Percentiles rank a stretch among this genome's conserved stretches.
Evolutionary conservation across 2,797 vertebrate genomes (phyloP).

Genomic region (Hyperoplus immaculatus): DNA sequence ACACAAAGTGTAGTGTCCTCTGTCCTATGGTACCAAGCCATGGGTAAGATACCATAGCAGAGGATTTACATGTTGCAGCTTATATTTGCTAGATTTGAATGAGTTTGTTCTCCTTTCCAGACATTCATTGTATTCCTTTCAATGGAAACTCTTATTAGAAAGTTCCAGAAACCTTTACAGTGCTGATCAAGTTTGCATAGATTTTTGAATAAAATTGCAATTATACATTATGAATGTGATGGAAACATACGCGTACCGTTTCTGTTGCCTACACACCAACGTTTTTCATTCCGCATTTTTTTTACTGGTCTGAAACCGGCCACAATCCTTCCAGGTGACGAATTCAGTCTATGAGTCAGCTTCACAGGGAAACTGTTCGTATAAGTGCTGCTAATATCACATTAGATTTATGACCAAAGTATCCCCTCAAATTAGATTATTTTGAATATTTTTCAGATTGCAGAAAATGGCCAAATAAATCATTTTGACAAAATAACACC

Average conservation of each 20-base stretch:
- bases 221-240: neutral
- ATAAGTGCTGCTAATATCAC: neutral
- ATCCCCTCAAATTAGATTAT: neutral
- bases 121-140: neutral
- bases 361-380: neutral
- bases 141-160: constrained; percentile 1
- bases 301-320: neutral
- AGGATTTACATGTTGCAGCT: neutral
- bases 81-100: neutral
- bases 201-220: neutral
- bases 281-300: neutral
- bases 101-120: neutral
- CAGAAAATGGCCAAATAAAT: neutral
- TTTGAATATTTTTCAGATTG: neutral
- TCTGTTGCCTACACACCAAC: too few relatives aligned
- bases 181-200: constrained; percentile 1
- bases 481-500: neutral
- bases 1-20: neutral
- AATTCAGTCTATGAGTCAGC: neutral
- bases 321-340: neutral
- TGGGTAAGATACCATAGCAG: neutral
- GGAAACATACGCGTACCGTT: too few relatives aligned
- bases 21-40: too few relatives aligned
- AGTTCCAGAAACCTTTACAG: neutral
- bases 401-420: neutral